Evolutionary conservation across 2,113 vertebrate genomes (phyloP).

Genomic region (Lophura nycthemera): DNA sequence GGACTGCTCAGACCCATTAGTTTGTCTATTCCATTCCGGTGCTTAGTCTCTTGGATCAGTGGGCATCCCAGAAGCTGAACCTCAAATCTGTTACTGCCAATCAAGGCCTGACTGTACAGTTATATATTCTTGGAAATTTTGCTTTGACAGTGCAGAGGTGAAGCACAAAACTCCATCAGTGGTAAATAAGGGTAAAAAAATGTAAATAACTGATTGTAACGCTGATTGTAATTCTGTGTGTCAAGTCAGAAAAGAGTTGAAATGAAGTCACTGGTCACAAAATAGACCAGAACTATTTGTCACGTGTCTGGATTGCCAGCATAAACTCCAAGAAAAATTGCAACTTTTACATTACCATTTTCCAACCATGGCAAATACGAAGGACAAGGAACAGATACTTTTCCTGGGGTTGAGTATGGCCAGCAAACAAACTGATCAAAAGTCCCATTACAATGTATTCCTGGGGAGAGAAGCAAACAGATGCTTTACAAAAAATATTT

Average conservation of each 20-base stretch:
- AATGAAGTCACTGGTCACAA: neutral
- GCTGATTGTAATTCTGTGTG: fast-evolving
- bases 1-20: neutral
- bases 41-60: neutral
- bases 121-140: neutral
- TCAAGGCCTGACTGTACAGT: neutral
- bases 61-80: neutral
- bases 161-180: neutral
- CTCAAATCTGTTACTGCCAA: fast-evolving
- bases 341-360: slow-evolving; percentile 78
- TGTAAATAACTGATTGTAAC: neutral
- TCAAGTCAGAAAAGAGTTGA: neutral
- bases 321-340: neutral
- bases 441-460: slow-evolving; percentile 86
- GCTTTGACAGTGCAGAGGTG: neutral
- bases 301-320: neutral
- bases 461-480: slow-evolving; percentile 68
- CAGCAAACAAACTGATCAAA: slow-evolving; percentile 92
- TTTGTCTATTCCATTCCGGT: neutral
- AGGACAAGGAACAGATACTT: slow-evolving; percentile 92
- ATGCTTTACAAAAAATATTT: neutral
- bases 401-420: slow-evolving; percentile 91
- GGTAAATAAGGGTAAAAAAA: neutral
- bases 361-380: slow-evolving; percentile 88
- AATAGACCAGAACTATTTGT: neutral